Evolutionary conservation across 2,113 vertebrate genomes (phyloP).

Genomic region (Eurystomus gularis): DNA sequence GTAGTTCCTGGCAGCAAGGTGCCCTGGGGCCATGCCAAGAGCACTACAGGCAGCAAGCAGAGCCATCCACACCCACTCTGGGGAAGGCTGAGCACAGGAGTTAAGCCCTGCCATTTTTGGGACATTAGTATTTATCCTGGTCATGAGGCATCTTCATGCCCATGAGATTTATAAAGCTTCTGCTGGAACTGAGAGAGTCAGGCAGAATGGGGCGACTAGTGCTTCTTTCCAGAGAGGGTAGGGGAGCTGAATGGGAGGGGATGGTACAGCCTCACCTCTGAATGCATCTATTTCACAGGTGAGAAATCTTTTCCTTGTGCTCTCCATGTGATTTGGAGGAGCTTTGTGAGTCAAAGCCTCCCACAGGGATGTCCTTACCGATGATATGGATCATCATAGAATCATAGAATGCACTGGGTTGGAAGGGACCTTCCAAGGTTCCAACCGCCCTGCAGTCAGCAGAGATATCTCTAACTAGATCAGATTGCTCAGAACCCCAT

Average conservation of each 20-base stretch:
- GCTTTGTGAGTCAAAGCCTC: not conserved
- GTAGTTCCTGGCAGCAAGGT: not conserved
- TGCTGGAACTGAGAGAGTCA: not conserved
- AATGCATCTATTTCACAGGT: not conserved
- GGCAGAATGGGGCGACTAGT: rapidly evolving
- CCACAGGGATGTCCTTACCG: rapidly evolving
- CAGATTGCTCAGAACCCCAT: too few relatives aligned
- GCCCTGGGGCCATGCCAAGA: not conserved
- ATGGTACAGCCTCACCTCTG: not conserved
- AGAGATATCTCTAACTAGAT: too few relatives aligned
- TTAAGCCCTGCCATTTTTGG: not conserved
- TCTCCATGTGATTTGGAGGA: not conserved
- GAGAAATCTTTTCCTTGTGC: not conserved
- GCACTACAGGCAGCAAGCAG: not conserved
- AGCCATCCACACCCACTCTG: rapidly evolving
- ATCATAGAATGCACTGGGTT: too few relatives aligned
- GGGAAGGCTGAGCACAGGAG: not conserved
- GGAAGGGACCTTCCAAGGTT: too few relatives aligned
- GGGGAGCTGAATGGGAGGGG: not conserved
- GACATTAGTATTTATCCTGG: not conserved
- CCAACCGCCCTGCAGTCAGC: too few relatives aligned
- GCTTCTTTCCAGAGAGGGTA: not conserved
- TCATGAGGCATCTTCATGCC: not conserved
- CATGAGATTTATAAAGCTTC: not conserved
- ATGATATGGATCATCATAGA: too few relatives aligned